These are phyloP conservation scores for Athripsodes cinereus DNA, from an alignment of 2,888 invertebrate genomes.

Conservation along the genomic window DNA sequence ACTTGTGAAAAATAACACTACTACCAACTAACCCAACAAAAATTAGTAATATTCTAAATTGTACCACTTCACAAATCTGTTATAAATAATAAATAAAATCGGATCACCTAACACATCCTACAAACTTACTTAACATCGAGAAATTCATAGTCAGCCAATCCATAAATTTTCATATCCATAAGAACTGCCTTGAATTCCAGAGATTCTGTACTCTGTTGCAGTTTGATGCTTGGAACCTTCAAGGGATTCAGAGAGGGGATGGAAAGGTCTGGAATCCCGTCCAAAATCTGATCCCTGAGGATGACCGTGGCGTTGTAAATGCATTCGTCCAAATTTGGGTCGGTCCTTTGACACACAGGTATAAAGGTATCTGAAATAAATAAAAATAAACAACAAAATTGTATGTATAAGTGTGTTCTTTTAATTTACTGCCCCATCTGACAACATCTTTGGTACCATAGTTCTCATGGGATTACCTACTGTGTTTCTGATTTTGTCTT, in stretches of 20 bases:
- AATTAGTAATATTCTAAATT: no score
- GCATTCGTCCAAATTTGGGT: slow-evolving; percentile 52
- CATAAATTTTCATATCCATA: slow-evolving; percentile 42
- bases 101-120: no score
- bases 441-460: no score
- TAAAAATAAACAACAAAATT: no score
- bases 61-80: no score
- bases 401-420: no score
- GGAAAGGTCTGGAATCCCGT: slow-evolving; percentile 53
- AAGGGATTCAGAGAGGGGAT: slow-evolving; percentile 56
- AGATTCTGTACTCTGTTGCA: slow-evolving; percentile 50
- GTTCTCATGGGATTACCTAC: no score
- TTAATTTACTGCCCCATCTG: no score
- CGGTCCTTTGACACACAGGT: slow-evolving; percentile 50
- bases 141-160: slow-evolving; percentile 47
- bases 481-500: no score
- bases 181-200: slow-evolving; percentile 52
- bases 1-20: no score
- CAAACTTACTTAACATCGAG: slow-evolving; percentile 47
- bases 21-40: no score
- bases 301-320: slow-evolving; percentile 50
- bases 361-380: slow-evolving; percentile 36
- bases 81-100: no score
- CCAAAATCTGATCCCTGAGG: slow-evolving; percentile 45
- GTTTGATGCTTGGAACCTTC: slow-evolving; percentile 50